Evolutionary conservation across 1,140 invertebrate genomes (phyloP), one percentile per base, ranked within the genome.

Genomic region (Cotesia typhae): DNA sequence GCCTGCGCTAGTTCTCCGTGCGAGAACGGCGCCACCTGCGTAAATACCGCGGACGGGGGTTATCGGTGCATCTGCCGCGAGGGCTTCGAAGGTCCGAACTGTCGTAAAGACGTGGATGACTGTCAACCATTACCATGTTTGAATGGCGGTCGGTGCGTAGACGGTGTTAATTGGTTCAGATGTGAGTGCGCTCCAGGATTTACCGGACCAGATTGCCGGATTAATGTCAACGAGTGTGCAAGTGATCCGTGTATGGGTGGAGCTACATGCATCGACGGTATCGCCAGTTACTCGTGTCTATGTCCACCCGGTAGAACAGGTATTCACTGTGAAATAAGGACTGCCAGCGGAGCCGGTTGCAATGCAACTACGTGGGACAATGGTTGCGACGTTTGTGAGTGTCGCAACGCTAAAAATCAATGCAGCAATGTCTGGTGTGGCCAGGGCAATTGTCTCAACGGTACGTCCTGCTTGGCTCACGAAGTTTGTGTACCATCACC

Each of bases 381-480:
- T 75, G 91, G 93, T 55, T 97, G 95, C 86, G 96, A 97, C 84
- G 90, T 91, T 1, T 96, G 95, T 82, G 89, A 90, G 59, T 96
- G 95, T 80, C 86, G 89, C 10, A 91, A 91, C 67, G 92, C 92
- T 7, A 90, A 90, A 60, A 92, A 92, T 12, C 89, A 90, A 17
- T 97, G 95, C 85, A 95, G 94, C 63, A 91, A 93, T 79, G 91
- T 96, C 17, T 95, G 94, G 94, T 95, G 94, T 79, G 94, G 94
- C 4, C 88, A 93, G 28, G 90, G 90, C n/a, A 94, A 95, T 81
- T 95, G 94, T 80, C 86, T 94, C 41, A 90, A 89, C 71, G 83
- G 83, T 6, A 87, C 79, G 68, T 81, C 81, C 6, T 87, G 85
- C 36, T 51, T 86, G 41, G 84, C 83, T 0, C 85, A 87, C 75